Evolutionary conservation across 2,797 vertebrate species (phyloP).

Genomic region (Vireo griseus): DNA sequence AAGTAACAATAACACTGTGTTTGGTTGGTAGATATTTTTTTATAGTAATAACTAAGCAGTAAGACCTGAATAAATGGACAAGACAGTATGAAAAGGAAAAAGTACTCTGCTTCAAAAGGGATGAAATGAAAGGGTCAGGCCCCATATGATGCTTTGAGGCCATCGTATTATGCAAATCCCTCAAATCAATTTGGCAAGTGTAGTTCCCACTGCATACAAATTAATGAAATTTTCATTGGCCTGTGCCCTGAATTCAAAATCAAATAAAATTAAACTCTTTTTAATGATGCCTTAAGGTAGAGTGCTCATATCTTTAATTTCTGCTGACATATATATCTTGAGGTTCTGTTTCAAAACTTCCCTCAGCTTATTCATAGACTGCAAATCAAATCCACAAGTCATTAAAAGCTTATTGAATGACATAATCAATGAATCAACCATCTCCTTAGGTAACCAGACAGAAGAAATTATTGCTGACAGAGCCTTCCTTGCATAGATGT

Average conservation of each 20-base stretch:
- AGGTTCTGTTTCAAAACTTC: neutral
- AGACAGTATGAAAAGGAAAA: neutral
- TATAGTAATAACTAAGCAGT: neutral
- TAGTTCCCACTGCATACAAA: conserved; percentile 10
- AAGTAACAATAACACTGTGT: neutral
- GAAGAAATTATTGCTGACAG: conserved; percentile 5
- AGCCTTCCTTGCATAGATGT: neutral
- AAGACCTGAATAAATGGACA: neutral
- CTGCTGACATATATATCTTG: neutral
- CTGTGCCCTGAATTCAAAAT: conserved; percentile 20
- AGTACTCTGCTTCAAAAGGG: neutral
- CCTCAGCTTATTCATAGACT: neutral
- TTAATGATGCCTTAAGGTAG: neutral
- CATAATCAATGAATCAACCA: neutral
- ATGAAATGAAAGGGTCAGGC: neutral
- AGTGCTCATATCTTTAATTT: conserved; percentile 16
- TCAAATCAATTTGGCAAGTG: neutral
- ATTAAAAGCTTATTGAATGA: conserved; percentile 1
- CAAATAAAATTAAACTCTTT: conserved; percentile 32
- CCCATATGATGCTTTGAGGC: neutral
- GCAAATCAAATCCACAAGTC: neutral
- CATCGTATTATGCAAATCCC: neutral
- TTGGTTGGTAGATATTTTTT: neutral
- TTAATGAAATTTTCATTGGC: conserved; percentile 42
- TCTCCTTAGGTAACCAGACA: neutral